Evolutionary conservation across 2,888 invertebrate species (phyloP).

Genomic region (Hirtodrosophila duncani): DNA sequence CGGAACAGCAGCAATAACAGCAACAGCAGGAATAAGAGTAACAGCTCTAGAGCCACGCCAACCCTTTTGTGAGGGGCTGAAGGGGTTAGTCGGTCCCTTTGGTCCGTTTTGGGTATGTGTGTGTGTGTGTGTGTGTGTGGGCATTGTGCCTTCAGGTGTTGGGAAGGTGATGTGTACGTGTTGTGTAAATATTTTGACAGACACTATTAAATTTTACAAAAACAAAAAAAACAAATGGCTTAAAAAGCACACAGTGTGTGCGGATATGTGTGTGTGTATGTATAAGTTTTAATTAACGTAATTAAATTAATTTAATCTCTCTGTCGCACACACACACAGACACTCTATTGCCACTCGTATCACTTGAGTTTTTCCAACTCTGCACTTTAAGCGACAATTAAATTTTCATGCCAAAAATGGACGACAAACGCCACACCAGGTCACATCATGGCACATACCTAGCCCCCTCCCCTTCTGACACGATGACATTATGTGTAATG

Average conservation of each 20-base stretch:
- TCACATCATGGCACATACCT: slow-evolving; percentile 5
- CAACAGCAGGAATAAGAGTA: no score
- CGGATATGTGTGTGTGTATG: slow-evolving; percentile 21
- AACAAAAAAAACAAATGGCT: slow-evolving; percentile 32
- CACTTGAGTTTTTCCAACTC: no score
- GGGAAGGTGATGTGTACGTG: slow-evolving; percentile 44
- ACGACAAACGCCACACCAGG: no score
- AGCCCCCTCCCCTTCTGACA: neutral
- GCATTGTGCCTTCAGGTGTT: slow-evolving; percentile 45
- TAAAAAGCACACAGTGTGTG: slow-evolving; percentile 3
- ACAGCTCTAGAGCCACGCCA: no score
- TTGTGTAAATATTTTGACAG: slow-evolving; percentile 69
- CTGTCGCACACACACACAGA: slow-evolving; percentile 22
- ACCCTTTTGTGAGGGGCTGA: no score
- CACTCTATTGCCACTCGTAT: no score
- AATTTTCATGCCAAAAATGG: no score
- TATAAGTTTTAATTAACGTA: slow-evolving; percentile 67
- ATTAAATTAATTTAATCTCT: slow-evolving; percentile 63
- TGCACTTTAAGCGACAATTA: no score
- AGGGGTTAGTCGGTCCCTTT: no score
- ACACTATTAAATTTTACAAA: slow-evolving; percentile 66
- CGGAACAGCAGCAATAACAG: no score
- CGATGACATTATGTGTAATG: slow-evolving; percentile 49
- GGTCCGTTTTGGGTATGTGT: no score
- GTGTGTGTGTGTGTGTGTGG: slow-evolving; percentile 12